A percentile compares a stretch with the other conserved stretches of the same genome.
Conservation (phyloP, 2,888 invertebrate genomes). For the Cheilosia scutellata region DNA sequence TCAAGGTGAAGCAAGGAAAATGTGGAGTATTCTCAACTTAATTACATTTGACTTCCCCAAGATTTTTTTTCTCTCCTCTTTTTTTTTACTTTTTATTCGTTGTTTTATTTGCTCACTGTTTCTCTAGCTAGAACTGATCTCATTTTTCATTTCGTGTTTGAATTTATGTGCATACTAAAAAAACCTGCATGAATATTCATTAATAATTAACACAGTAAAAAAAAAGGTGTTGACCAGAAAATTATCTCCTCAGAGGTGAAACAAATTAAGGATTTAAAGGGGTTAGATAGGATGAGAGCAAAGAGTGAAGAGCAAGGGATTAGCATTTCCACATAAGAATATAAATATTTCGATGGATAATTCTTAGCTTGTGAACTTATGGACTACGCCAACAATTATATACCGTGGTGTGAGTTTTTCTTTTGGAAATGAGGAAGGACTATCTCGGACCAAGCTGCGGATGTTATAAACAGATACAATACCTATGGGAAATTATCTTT, state of each 20-base stretch:
- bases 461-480: too few species aligned
- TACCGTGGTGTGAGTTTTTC: too few species aligned
- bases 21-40: constrained; percentile 67
- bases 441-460: too few species aligned
- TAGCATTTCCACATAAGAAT: constrained; percentile 3
- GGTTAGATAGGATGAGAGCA: constrained; percentile 16
- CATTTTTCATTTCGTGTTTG: constrained; percentile 64
- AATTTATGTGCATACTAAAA: constrained; percentile 62
- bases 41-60: constrained; percentile 63
- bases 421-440: too few species aligned
- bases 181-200: constrained; percentile 73
- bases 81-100: constrained; percentile 4
- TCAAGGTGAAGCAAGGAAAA: constrained; percentile 58
- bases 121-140: constrained; percentile 33
- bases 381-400: too few species aligned
- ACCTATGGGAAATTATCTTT: too few species aligned
- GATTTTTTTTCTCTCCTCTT: constrained; percentile 26
- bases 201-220: constrained; percentile 56
- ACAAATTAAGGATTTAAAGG: constrained; percentile 64
- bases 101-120: not conserved
- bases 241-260: constrained; percentile 63
- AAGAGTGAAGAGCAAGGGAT: constrained; percentile 3
- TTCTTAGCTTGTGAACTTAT: not conserved
- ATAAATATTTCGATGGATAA: not conserved
- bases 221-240: constrained; percentile 72